Evolutionary conservation across 2,888 invertebrate genomes (phyloP), one percentile per base, ranked within the genome.

Genomic region (Patella ulyssiponensis): DNA sequence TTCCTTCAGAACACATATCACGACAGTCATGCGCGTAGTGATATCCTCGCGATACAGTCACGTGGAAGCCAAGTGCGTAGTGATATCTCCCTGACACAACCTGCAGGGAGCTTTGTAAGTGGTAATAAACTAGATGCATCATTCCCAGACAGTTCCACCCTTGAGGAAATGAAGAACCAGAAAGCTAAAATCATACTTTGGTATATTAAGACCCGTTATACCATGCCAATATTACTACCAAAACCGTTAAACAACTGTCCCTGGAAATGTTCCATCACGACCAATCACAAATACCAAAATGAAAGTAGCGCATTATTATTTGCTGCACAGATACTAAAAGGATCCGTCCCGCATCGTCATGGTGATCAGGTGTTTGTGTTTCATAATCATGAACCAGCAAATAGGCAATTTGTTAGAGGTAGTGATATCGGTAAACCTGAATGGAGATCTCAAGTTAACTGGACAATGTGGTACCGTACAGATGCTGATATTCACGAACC

Each of bases 241-340:
- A 64, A 64, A 64, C 12, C 20, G 4, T 23, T 20, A 23, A 64
- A 20, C 64, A 64, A 64, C 23, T 64, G 64, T 64, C 64, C 64
- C 12, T 64, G 12, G 20, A 9, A 17, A 64, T 74, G 74, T 51
- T 69, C n/a, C 23, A 52, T 69, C 23, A 74, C 74, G n/a, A 74
- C 74, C 27, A 74, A 74, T 44, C 27, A 69, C 33, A 51, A 33
- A 33, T 74, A 64, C 51, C 69, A 74, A 20, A 51, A 51, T 11
- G 23, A 44, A 64, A 74, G 74, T 64, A 69, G 69, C 20, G 74
- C 74, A n/a, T 51, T 74, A 20, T 17, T 74, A 7, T 69, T 74
- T 23, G 20, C 74, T 69, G 74, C 74, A 4, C 33, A n/a, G 12
- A 12, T 64, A n/a, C 2, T 64, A 20, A 23, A 20, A 3, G 64